These are phyloP conservation scores for Peromyscus nudipes DNA, from an alignment of 2,797 vertebrate genomes.

Conservation along the genomic window DNA sequence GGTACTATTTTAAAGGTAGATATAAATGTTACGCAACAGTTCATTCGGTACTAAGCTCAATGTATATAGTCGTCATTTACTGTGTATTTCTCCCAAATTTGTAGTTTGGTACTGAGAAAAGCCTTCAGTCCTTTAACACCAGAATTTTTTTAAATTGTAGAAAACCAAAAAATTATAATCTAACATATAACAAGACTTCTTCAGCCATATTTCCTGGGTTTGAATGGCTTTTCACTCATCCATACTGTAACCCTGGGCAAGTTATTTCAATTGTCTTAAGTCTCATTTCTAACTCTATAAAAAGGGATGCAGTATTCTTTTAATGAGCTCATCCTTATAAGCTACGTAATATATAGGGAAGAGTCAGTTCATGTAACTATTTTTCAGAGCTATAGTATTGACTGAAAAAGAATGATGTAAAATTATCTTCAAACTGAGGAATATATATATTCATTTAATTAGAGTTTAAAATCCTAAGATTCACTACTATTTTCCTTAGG, in stretches of 20 bases:
- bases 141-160: slow-evolving; percentile 28
- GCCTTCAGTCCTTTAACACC: slow-evolving; percentile 14
- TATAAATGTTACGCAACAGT: slow-evolving; percentile 57
- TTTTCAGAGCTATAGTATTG: background rate
- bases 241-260: slow-evolving; percentile 10
- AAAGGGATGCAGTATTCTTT: background rate
- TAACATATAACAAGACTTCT: slow-evolving; percentile 43
- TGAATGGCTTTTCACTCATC: slow-evolving; percentile 32
- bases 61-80: slow-evolving; percentile 10
- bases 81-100: slow-evolving; percentile 7
- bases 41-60: slow-evolving; percentile 42
- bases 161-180: slow-evolving; percentile 2
- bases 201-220: slow-evolving; percentile 33
- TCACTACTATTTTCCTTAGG: background rate
- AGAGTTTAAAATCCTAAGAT: background rate
- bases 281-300: slow-evolving; percentile 58
- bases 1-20: slow-evolving; percentile 55
- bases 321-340: background rate
- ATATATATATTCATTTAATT: background rate
- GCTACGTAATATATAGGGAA: background rate
- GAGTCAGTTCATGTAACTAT: background rate
- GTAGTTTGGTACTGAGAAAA: slow-evolving; percentile 46
- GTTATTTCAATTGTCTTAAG: slow-evolving; percentile 56
- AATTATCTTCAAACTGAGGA: background rate
- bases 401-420: slow-evolving; percentile 39